phyloP scores from a whole-genome alignment of 2,888 invertebrate genomes.

The Dilophus febrilis region DNA sequence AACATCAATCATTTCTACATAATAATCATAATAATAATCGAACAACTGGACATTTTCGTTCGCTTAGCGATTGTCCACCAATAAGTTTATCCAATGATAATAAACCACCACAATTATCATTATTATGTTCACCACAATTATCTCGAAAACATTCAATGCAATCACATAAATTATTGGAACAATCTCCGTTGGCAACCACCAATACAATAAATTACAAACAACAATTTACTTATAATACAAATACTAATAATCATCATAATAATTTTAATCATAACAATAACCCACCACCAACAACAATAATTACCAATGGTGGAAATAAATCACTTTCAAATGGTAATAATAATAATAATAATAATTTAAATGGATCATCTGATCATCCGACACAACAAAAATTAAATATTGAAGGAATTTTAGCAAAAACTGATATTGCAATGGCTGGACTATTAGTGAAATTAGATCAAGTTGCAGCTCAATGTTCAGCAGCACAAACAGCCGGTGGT shows the following conservation, averaged over 20 bases:
- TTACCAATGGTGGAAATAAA: neutral
- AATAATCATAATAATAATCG: slow-evolving; percentile 14
- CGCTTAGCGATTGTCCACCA: slow-evolving; percentile 17
- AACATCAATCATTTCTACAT: no score
- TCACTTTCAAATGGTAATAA: slow-evolving; percentile 10
- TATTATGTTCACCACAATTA: slow-evolving; percentile 39
- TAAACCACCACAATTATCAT: slow-evolving; percentile 18
- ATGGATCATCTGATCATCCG: no score
- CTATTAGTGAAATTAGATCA: slow-evolving; percentile 49
- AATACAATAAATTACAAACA: neutral
- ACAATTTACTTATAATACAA: no score
- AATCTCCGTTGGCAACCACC: neutral
- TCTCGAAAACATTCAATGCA: slow-evolving; percentile 25
- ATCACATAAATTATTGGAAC: neutral
- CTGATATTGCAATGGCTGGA: slow-evolving; percentile 51
- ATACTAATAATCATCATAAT: no score
- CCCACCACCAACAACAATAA: slow-evolving; percentile 7
- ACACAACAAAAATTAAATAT: slow-evolving; percentile 34
- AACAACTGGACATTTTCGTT: slow-evolving; percentile 21
- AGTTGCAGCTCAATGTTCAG: slow-evolving; percentile 51
- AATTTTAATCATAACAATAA: no score
- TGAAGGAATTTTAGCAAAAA: slow-evolving; percentile 45
- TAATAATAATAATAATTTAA: slow-evolving; percentile 31
- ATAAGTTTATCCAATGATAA: slow-evolving; percentile 13
- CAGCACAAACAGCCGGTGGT: slow-evolving; percentile 58